A percentile compares a stretch with the other conserved stretches of the same genome.
These are phyloP conservation scores for Patella pellucida DNA, from an alignment of 2,888 invertebrate genomes.

Conservation along the genomic window DNA sequence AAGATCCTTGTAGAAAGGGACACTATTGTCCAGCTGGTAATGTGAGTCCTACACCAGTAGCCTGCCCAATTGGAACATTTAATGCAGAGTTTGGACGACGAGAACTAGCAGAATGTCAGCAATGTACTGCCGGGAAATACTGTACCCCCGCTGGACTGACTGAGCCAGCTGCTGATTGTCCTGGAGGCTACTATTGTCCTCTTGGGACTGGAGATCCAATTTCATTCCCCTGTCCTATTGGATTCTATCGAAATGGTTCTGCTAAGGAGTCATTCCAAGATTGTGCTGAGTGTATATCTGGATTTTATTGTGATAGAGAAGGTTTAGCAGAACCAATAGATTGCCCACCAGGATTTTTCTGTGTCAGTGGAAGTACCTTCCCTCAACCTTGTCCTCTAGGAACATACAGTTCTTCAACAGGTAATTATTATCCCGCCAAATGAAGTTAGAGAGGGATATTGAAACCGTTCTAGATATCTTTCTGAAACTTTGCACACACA, in stretches of 20 bases:
- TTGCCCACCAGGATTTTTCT: constrained; percentile 67
- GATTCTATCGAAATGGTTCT: constrained; percentile 67
- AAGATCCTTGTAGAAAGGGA: constrained; percentile 57
- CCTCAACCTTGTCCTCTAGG: constrained; percentile 67
- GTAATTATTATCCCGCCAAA: background rate
- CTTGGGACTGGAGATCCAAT: constrained; percentile 57
- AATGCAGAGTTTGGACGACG: constrained; percentile 55
- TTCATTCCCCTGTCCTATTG: constrained; percentile 64
- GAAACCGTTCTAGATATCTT: no score
- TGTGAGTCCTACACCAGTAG: constrained; percentile 63
- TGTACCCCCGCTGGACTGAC: constrained; percentile 60
- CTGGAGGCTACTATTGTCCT: constrained; percentile 68
- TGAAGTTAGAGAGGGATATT: no score
- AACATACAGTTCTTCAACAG: constrained; percentile 66
- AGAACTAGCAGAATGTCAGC: constrained; percentile 62
- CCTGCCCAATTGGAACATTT: constrained; percentile 67
- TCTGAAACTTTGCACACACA: no score
- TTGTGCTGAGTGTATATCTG: constrained; percentile 67
- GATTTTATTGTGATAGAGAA: constrained; percentile 63
- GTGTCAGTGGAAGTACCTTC: constrained; percentile 63
- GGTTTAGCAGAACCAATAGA: constrained; percentile 63
- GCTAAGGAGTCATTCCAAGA: constrained; percentile 64
- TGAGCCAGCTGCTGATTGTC: constrained; percentile 60
- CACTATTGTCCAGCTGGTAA: constrained; percentile 68
- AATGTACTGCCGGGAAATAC: constrained; percentile 65